Percentiles rank a stretch among this genome's conserved stretches.
These are phyloP conservation scores for Spilosoma lubricipeda DNA, from an alignment of 2,888 invertebrate species.

Conservation along the genomic window DNA sequence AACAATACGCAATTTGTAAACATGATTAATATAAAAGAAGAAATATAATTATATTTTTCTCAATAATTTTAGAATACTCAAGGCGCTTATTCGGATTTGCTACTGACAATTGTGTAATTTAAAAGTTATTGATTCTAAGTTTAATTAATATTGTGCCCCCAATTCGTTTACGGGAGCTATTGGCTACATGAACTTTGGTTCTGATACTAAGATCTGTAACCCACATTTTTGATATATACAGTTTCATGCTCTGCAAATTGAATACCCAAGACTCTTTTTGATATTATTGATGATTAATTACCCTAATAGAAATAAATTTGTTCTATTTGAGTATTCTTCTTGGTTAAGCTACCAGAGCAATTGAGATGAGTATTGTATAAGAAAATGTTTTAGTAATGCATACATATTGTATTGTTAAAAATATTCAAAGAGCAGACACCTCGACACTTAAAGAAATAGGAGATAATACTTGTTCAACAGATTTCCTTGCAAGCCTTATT, in stretches of 20 bases:
- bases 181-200: not conserved
- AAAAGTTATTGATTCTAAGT: not conserved
- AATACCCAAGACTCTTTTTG: not conserved
- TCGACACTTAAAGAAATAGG: not conserved
- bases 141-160: not conserved
- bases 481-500: not conserved
- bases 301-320: not conserved
- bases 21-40: slow-evolving; percentile 2
- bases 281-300: not conserved
- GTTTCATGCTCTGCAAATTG: not conserved
- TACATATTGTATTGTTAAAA: not conserved
- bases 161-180: not conserved
- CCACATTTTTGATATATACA: not conserved
- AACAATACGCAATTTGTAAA: not conserved
- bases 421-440: not conserved
- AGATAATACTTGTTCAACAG: not conserved
- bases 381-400: not conserved
- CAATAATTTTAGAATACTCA: slow-evolving; percentile 5
- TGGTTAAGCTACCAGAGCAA: not conserved
- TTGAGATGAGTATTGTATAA: not conserved
- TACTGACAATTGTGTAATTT: not conserved
- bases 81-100: not conserved
- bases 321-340: not conserved
- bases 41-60: not conserved
- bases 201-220: not conserved